phyloP scores from a whole-genome alignment of 2,797 vertebrate genomes.

The Periparus ater region DNA sequence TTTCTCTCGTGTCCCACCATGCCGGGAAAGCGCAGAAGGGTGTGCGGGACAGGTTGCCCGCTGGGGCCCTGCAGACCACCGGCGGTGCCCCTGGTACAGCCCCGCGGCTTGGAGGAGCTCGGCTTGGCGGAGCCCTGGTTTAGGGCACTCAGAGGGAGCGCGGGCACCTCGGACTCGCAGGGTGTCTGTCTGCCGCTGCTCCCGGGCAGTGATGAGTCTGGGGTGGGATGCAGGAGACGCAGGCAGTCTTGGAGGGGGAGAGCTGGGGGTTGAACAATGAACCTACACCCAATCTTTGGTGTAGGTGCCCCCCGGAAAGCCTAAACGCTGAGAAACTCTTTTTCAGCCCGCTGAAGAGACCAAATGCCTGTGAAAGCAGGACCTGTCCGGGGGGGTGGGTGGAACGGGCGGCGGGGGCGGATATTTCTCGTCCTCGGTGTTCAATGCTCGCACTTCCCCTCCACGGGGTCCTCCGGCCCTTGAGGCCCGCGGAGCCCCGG shows the following conservation, averaged over 20 bases:
- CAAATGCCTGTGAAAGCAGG: background rate
- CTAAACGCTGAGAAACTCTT: background rate
- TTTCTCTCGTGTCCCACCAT: background rate
- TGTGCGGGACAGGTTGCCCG: rapidly evolving
- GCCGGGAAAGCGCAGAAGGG: background rate
- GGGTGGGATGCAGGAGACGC: background rate
- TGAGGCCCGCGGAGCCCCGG: background rate
- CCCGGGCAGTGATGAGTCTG: background rate
- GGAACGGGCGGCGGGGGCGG: background rate
- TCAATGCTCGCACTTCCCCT: background rate
- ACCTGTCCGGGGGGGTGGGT: background rate
- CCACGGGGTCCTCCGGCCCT: background rate
- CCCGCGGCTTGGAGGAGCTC: background rate
- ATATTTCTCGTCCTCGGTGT: background rate
- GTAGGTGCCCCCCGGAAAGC: background rate
- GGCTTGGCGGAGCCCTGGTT: background rate
- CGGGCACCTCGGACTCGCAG: background rate
- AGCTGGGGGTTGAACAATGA: rapidly evolving
- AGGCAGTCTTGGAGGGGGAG: background rate
- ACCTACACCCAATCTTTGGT: background rate
- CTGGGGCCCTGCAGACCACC: background rate
- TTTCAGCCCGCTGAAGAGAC: background rate
- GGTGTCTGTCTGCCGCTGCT: background rate
- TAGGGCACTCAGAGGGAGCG: background rate
- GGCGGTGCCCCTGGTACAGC: background rate